Percentiles rank a stretch among this genome's conserved stretches.
phyloP scores from a whole-genome alignment of 2,888 invertebrate genomes.

The Erynnis tages region DNA sequence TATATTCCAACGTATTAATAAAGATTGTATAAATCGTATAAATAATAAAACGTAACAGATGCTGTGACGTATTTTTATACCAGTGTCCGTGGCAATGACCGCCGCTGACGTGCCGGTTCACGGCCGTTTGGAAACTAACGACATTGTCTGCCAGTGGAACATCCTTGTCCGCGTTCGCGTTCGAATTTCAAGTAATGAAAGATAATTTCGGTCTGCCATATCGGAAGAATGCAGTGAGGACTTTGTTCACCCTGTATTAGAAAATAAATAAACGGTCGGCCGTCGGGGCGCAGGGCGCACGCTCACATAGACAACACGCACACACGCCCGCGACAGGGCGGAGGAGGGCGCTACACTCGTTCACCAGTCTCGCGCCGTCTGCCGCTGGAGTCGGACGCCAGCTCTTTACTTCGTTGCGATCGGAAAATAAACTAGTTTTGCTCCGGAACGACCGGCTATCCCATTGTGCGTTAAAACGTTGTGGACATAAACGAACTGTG shows the following conservation, averaged over 20 bases:
- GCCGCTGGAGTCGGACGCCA: slow-evolving; percentile 59
- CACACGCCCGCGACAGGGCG: slow-evolving; percentile 55
- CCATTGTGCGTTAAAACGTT: slow-evolving; percentile 62
- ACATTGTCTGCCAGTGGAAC: slow-evolving; percentile 42
- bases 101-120: slow-evolving; percentile 66
- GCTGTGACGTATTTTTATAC: slow-evolving; percentile 72
- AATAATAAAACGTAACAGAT: slow-evolving; percentile 40
- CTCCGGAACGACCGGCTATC: slow-evolving; percentile 65
- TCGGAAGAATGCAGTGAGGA: slow-evolving; percentile 45
- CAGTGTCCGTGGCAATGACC: slow-evolving; percentile 76
- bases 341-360: slow-evolving; percentile 53
- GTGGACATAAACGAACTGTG: slow-evolving; percentile 66
- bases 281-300: slow-evolving; percentile 57
- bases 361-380: slow-evolving; percentile 79
- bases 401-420: slow-evolving; percentile 61
- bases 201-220: slow-evolving; percentile 31
- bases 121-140: slow-evolving; percentile 66
- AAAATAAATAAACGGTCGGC: slow-evolving; percentile 66
- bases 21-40: slow-evolving; percentile 23
- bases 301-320: slow-evolving; percentile 50
- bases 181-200: slow-evolving; percentile 30
- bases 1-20: slow-evolving; percentile 19
- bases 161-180: slow-evolving; percentile 32
- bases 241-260: slow-evolving; percentile 58
- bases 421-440: slow-evolving; percentile 77